phyloP scores from a whole-genome alignment of 2,797 vertebrate genomes.

The Octomys mimax region DNA sequence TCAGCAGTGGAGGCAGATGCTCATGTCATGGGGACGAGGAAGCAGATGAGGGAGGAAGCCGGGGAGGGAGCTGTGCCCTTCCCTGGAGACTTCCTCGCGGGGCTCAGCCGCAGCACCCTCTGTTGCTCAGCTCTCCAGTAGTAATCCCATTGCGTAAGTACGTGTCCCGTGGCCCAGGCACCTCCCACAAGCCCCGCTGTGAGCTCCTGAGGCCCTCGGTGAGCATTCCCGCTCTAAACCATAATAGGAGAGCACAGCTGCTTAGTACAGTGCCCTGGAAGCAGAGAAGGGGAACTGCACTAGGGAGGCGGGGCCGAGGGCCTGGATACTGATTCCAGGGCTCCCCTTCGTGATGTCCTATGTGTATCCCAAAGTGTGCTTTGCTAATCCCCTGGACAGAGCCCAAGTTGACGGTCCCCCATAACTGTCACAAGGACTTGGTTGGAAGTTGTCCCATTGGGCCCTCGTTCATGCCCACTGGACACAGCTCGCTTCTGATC shows the following conservation, averaged over 20 bases:
- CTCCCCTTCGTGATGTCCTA: not conserved
- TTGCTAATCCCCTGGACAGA: not conserved
- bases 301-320: not conserved
- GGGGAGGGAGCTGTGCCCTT: not conserved
- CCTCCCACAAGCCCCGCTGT: not conserved
- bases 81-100: not conserved
- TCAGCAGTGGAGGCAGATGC: not conserved
- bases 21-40: not conserved
- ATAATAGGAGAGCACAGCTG: not conserved
- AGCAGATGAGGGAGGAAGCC: not conserved
- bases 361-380: not conserved
- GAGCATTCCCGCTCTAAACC: not conserved
- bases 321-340: not conserved
- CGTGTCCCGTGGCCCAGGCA: not conserved
- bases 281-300: not conserved
- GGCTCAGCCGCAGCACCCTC: not conserved
- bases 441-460: not conserved
- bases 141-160: not conserved
- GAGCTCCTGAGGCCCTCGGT: not conserved
- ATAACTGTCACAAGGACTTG: no score
- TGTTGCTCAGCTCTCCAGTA: not conserved
- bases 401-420: not conserved
- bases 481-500: not conserved
- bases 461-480: no score
- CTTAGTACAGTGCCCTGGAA: not conserved